A percentile compares a stretch with the other conserved stretches of the same genome.
Conservation (phyloP, 2,797 vertebrate genomes). For the Staurois parvus region DNA sequence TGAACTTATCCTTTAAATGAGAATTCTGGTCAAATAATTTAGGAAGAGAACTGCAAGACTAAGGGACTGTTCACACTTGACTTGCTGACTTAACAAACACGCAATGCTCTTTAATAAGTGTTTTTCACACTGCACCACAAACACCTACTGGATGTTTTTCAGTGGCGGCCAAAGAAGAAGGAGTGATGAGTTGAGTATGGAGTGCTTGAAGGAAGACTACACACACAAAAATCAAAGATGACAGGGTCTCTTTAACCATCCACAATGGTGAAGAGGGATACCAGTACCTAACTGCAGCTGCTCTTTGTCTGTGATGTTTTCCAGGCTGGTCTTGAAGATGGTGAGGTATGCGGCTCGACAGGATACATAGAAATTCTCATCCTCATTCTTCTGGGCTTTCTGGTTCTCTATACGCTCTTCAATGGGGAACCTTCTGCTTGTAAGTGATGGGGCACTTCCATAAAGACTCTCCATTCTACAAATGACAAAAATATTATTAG, state of each 20-base stretch:
- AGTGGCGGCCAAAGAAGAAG: no score
- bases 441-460: slow-evolving; percentile 54
- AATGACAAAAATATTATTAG: slow-evolving; percentile 55
- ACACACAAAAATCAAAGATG: no score
- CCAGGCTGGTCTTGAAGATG: slow-evolving; percentile 88
- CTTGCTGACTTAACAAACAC: no score
- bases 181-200: no score
- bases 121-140: no score
- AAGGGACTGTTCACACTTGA: no score
- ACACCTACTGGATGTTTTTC: no score
- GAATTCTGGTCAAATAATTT: no score
- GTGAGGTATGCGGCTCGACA: slow-evolving; percentile 89
- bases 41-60: no score
- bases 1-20: no score
- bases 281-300: slow-evolving; percentile 84
- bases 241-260: not conserved
- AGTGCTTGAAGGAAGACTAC: no score
- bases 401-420: slow-evolving; percentile 65
- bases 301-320: slow-evolving; percentile 88
- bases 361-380: slow-evolving; percentile 84
- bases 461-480: slow-evolving; percentile 74
- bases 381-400: slow-evolving; percentile 75
- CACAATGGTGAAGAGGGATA: not conserved
- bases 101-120: no score
- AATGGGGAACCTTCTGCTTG: slow-evolving; percentile 56